A percentile compares a stretch with the other conserved stretches of the same genome.
Conservation (phyloP, 2,797 vertebrate species). For the Scolopax bukidnonensis region DNA sequence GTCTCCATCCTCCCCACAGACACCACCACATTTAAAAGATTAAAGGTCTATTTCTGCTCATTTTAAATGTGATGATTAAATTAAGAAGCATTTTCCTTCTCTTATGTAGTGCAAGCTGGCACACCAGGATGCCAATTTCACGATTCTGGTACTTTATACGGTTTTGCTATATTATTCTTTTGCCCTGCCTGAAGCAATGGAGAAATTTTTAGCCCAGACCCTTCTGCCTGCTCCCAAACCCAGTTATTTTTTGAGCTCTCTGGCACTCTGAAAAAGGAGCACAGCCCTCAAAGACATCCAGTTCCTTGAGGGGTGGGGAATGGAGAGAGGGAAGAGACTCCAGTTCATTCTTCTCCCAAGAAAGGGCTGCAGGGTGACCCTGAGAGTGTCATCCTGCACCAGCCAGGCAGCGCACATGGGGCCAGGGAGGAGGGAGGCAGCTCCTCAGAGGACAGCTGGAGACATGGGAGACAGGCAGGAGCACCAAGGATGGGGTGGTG, state of each 20-base stretch:
- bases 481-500: neutral
- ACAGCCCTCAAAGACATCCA: neutral
- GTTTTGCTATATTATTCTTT: neutral
- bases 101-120: neutral
- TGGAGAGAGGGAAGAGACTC: neutral
- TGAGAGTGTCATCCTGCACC: rapidly evolving
- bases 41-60: neutral
- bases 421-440: neutral
- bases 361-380: neutral
- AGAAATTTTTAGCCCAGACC: neutral
- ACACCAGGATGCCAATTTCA: neutral
- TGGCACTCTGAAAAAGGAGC: neutral
- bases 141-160: neutral
- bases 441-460: neutral
- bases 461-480: neutral
- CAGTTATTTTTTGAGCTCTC: neutral
- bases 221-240: neutral
- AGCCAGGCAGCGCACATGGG: rapidly evolving
- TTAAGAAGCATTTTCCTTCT: neutral
- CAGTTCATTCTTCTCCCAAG: neutral
- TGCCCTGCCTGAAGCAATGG: neutral
- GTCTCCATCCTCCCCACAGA: neutral
- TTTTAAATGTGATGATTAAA: conserved; percentile 14
- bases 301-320: neutral
- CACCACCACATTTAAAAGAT: neutral